These are phyloP conservation scores for Urocynchramus pylzowi DNA, from an alignment of 2,113 vertebrate genomes.

Conservation along the genomic window DNA sequence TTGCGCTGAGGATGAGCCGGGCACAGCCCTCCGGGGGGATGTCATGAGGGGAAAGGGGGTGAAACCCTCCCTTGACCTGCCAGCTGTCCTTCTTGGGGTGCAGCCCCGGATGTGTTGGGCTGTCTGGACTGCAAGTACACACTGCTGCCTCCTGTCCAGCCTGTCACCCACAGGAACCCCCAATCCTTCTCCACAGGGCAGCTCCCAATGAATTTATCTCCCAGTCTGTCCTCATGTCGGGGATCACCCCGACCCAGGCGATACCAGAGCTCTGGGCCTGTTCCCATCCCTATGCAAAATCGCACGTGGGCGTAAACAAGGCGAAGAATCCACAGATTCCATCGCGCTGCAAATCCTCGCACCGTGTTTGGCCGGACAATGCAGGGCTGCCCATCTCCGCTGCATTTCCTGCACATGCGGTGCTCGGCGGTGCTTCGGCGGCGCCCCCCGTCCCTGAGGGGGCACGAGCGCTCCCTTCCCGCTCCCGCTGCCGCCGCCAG, in stretches of 20 bases:
- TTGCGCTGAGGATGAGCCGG: neutral
- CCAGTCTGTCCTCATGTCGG: neutral
- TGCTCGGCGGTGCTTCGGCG: fast-evolving
- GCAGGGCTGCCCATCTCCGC: neutral
- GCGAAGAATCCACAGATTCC: neutral
- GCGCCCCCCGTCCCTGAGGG: neutral
- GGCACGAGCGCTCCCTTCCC: neutral
- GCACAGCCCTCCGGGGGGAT: neutral
- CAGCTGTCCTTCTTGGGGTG: neutral
- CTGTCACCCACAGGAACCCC: neutral
- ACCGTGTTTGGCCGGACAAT: neutral
- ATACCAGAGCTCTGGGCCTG: fast-evolving
- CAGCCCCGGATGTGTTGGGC: neutral
- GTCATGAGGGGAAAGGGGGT: neutral
- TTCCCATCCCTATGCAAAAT: neutral
- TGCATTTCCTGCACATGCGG: fast-evolving
- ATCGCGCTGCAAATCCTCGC: neutral
- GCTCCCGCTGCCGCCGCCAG: neutral
- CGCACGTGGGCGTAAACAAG: fast-evolving
- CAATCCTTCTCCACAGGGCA: neutral
- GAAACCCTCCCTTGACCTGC: neutral
- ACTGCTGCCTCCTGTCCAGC: neutral
- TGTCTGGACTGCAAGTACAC: neutral
- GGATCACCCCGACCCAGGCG: neutral
- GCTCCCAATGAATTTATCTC: neutral